These are phyloP conservation scores for Lasiommata megera DNA, from an alignment of 2,888 invertebrate genomes.

Conservation along the genomic window DNA sequence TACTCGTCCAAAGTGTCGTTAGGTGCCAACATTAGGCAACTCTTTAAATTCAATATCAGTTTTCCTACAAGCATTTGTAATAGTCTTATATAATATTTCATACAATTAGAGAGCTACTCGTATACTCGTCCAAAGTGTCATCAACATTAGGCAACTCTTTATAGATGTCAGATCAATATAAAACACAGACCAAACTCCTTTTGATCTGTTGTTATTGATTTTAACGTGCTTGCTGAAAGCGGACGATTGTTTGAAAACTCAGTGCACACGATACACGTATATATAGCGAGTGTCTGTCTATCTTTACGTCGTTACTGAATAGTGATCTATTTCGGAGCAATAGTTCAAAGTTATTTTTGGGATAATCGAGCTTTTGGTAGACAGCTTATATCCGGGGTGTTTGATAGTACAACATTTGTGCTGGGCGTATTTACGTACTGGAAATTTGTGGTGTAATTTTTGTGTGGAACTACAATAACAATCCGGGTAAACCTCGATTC, in stretches of 20 bases:
- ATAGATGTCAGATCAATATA: too few relatives aligned
- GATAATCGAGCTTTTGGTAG: constrained; percentile 44
- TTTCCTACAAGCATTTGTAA: too few relatives aligned
- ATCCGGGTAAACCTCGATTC: too few relatives aligned
- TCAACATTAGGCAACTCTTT: too few relatives aligned
- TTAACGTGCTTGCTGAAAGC: background rate
- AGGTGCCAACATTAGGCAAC: too few relatives aligned
- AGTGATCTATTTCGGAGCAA: constrained; percentile 56
- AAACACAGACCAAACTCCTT: background rate
- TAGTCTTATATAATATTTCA: too few relatives aligned
- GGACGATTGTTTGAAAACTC: background rate
- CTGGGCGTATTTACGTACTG: background rate
- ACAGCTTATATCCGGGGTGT: constrained; percentile 46
- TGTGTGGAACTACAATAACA: too few relatives aligned
- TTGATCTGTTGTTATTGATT: background rate
- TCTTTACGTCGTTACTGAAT: constrained; percentile 32
- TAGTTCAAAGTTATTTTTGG: constrained; percentile 45
- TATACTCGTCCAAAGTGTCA: too few relatives aligned
- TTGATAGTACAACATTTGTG: background rate
- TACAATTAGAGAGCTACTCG: too few relatives aligned
- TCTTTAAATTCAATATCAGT: too few relatives aligned
- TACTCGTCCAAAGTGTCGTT: too few relatives aligned
- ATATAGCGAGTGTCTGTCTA: constrained; percentile 6
- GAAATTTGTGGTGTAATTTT: background rate
- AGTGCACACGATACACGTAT: background rate